A percentile compares a stretch with the other conserved stretches of the same genome.
These are phyloP conservation scores for Eulithis prunata DNA, from an alignment of 2,888 invertebrate genomes.

Conservation along the genomic window DNA sequence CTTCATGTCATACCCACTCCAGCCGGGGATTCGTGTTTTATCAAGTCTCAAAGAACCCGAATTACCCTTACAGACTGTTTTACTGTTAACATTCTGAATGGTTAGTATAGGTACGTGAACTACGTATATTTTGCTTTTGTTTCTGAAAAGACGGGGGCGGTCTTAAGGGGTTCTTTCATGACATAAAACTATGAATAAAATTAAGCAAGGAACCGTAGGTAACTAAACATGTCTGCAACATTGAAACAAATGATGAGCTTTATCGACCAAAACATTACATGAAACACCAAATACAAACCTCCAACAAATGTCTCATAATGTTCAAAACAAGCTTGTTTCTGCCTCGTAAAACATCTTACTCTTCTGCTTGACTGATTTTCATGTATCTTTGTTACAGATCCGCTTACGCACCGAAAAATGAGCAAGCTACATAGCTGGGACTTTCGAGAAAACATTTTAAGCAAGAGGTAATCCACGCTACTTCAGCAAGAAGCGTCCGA, in stretches of 20 bases:
- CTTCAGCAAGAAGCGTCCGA: slow-evolving; percentile 1
- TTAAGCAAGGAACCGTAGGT: no score
- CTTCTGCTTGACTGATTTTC: slow-evolving; percentile 44
- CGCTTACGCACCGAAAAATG: slow-evolving; percentile 61
- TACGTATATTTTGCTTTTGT: neutral
- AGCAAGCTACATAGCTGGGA: slow-evolving; percentile 66
- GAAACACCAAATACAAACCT: neutral
- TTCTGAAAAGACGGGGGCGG: neutral
- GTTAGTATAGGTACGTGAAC: neutral
- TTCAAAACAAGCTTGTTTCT: slow-evolving; percentile 14
- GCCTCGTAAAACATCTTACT: slow-evolving; percentile 41
- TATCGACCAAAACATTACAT: no score
- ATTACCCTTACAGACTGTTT: slow-evolving; percentile 23
- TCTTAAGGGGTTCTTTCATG: neutral
- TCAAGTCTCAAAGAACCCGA: slow-evolving; percentile 27
- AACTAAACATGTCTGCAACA: no score
- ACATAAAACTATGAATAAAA: no score
- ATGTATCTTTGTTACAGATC: slow-evolving; percentile 68
- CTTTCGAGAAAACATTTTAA: slow-evolving; percentile 60
- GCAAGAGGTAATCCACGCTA: slow-evolving; percentile 56
- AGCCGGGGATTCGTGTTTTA: slow-evolving; percentile 33
- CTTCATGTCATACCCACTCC: slow-evolving; percentile 20
- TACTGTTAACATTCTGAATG: slow-evolving; percentile 14
- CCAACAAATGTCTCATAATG: slow-evolving; percentile 9
- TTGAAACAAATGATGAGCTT: no score